Evolutionary conservation across 2,113 vertebrate genomes (phyloP).

Genomic region (Paramisgurnus dabryanus): DNA sequence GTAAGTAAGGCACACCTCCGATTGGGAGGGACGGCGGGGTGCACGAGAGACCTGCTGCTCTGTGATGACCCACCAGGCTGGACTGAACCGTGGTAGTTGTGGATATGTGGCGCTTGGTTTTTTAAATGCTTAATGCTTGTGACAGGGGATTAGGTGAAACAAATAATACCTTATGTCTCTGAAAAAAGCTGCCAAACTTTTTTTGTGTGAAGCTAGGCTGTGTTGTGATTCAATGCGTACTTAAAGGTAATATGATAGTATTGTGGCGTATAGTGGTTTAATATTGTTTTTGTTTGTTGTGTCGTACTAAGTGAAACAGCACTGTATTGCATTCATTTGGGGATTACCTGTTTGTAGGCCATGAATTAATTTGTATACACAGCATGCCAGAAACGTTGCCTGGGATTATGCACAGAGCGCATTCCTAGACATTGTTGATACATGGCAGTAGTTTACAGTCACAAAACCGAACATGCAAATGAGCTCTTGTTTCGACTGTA

Average conservation of each 20-base stretch:
- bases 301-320: background rate
- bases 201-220: background rate
- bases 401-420: background rate
- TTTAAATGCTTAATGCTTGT: constrained; percentile 74
- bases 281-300: background rate
- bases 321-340: background rate
- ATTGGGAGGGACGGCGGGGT: constrained; percentile 67
- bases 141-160: constrained; percentile 74
- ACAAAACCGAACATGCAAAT: constrained; percentile 28
- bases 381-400: background rate
- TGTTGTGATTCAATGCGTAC: background rate
- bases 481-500: constrained; percentile 44
- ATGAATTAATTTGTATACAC: constrained; percentile 3
- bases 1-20: constrained; percentile 91
- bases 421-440: constrained; percentile 7
- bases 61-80: constrained; percentile 72
- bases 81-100: constrained; percentile 68
- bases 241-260: background rate
- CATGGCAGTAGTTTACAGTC: constrained; percentile 22
- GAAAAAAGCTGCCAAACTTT: constrained; percentile 71
- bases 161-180: constrained; percentile 71
- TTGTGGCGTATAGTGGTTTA: constrained; percentile 5
- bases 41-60: constrained; percentile 74
- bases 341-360: constrained; percentile 27
- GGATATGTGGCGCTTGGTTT: constrained; percentile 67